Percentiles rank a stretch among this genome's conserved stretches.
These are phyloP conservation scores for Cricetomys ansorgei DNA, from an alignment of 2,113 vertebrate species.

Conservation along the genomic window DNA sequence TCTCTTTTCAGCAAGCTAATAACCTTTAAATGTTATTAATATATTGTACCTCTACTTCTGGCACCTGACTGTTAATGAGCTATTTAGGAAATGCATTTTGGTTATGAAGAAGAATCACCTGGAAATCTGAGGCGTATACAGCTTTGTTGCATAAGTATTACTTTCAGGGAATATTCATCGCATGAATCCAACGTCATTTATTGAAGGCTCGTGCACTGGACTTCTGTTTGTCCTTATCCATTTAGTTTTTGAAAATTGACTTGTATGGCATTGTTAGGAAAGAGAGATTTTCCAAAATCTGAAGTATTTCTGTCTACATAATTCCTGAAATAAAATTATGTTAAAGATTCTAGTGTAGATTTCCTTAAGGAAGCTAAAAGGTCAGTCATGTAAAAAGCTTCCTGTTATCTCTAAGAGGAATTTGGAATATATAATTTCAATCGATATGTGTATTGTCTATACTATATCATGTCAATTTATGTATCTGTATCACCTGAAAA, in stretches of 20 bases:
- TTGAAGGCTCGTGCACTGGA: not conserved
- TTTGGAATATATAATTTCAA: not conserved
- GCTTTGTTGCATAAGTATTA: not conserved
- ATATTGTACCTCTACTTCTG: not conserved
- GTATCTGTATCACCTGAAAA: not conserved
- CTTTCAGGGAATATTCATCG: not conserved
- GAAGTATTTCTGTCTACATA: not conserved
- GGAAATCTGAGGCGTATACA: not conserved
- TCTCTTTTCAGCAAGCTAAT: not conserved
- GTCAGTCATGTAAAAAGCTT: not conserved
- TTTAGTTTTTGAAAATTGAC: not conserved
- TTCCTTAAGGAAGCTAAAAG: slow-evolving; percentile 28
- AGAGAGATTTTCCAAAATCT: not conserved
- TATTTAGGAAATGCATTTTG: not conserved
- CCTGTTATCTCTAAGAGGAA: not conserved
- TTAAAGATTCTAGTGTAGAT: not conserved
- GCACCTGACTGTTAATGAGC: not conserved
- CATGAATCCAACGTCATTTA: not conserved
- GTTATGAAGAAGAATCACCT: not conserved
- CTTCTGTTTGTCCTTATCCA: not conserved
- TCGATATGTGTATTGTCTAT: not conserved
- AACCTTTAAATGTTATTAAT: not conserved
- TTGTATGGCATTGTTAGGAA: not conserved
- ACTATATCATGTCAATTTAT: not conserved
- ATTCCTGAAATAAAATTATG: not conserved